Evolutionary conservation across 2,888 invertebrate species (phyloP).

Genomic region (Automeris io): DNA sequence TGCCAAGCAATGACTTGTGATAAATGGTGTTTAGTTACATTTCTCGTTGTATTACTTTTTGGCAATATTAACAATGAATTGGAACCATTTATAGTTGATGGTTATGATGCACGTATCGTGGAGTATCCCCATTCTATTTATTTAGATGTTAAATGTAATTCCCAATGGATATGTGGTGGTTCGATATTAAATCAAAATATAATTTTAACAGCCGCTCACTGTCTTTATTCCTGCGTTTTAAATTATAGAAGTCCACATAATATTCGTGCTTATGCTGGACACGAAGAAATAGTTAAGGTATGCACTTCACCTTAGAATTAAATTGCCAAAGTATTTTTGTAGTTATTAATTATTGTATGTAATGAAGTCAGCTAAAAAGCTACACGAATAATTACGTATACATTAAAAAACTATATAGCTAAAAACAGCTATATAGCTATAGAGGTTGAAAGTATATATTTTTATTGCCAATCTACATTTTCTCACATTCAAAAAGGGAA

Average conservation of each 20-base stretch:
- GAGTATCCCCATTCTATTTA: slow-evolving; percentile 19
- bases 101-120: slow-evolving; percentile 10
- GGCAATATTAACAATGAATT: slow-evolving; percentile 8
- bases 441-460: too few species aligned
- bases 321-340: too few species aligned
- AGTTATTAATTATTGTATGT: too few species aligned
- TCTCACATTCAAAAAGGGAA: too few species aligned
- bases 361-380: too few species aligned
- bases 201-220: slow-evolving; percentile 28
- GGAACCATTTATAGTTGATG: slow-evolving; percentile 22
- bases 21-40: background rate
- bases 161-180: slow-evolving; percentile 22
- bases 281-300: slow-evolving; percentile 8
- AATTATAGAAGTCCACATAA: slow-evolving; percentile 12
- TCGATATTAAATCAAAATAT: slow-evolving; percentile 27
- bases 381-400: too few species aligned
- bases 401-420: too few species aligned
- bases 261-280: slow-evolving; percentile 7
- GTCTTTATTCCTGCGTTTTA: slow-evolving; percentile 14
- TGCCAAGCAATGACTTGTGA: slow-evolving; percentile 1
- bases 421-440: too few species aligned
- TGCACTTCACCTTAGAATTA: too few species aligned
- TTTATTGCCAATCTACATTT: too few species aligned
- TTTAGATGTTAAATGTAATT: slow-evolving; percentile 10
- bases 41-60: background rate